These are phyloP conservation scores for Julus scanicus DNA, from an alignment of 2,888 invertebrate genomes.

Conservation along the genomic window DNA sequence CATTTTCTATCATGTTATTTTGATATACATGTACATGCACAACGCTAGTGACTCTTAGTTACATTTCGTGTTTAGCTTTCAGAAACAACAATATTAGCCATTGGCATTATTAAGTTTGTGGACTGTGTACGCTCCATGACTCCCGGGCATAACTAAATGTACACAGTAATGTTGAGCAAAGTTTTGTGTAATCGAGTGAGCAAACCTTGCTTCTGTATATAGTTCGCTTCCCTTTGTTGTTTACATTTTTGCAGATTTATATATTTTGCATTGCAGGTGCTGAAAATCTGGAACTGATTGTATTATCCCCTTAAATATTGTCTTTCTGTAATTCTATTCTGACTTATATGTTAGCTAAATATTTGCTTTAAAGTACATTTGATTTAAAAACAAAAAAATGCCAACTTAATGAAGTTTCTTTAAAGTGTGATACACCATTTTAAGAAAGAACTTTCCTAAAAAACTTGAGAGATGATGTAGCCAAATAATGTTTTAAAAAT, in stretches of 20 bases:
- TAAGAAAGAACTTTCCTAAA: no score
- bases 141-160: background rate
- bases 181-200: background rate
- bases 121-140: background rate
- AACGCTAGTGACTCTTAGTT: background rate
- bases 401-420: no score
- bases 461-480: no score
- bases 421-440: no score
- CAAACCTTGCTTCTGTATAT: background rate
- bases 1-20: background rate
- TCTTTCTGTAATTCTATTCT: no score
- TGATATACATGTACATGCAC: background rate
- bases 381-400: no score
- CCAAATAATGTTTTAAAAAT: no score
- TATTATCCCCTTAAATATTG: background rate
- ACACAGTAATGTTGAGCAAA: background rate
- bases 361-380: no score
- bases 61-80: conserved; percentile 30
- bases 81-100: conserved; percentile 3
- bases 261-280: no score
- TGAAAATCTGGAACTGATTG: background rate
- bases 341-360: no score
- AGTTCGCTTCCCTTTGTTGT: background rate
- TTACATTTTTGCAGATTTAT: background rate
- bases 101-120: background rate